These are phyloP conservation scores for Oreochromis mossambicus DNA, from an alignment of 2,797 vertebrate species.

Conservation along the genomic window DNA sequence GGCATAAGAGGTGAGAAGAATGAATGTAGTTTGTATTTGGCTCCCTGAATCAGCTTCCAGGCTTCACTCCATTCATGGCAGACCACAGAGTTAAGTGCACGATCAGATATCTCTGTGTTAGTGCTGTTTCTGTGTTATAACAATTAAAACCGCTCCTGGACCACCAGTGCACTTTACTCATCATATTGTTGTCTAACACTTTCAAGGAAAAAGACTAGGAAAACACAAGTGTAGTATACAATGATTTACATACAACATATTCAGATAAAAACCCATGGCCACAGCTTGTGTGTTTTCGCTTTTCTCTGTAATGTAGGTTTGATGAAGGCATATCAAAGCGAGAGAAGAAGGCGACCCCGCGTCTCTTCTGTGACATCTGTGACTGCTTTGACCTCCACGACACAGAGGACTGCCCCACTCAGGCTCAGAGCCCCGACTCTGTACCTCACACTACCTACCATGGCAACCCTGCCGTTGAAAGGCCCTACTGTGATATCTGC, in stretches of 20 bases:
- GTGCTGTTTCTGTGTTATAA: background rate
- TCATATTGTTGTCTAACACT: background rate
- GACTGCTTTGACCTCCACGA: constrained; percentile 96
- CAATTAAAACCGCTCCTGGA: background rate
- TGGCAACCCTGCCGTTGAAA: constrained; percentile 81
- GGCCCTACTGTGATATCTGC: constrained; percentile 95
- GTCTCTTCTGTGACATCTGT: constrained; percentile 98
- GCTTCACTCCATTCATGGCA: background rate
- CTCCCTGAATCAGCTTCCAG: background rate
- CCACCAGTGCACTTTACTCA: background rate
- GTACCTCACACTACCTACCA: constrained; percentile 87
- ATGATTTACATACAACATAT: background rate
- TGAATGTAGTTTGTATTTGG: background rate
- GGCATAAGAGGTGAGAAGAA: background rate
- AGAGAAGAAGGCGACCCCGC: constrained; percentile 86
- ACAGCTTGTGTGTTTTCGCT: background rate
- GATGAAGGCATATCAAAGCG: constrained; percentile 75
- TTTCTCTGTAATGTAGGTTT: background rate
- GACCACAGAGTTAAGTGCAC: background rate
- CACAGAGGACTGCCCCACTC: constrained; percentile 95
- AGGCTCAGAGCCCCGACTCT: constrained; percentile 88
- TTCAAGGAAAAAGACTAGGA: background rate
- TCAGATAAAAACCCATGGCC: background rate
- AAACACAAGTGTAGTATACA: background rate
- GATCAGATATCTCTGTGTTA: background rate